Percentiles rank a stretch among this genome's conserved stretches.
Evolutionary conservation across 2,113 vertebrate species (phyloP).

Genomic region (Ornithorhynchus anatinus): DNA sequence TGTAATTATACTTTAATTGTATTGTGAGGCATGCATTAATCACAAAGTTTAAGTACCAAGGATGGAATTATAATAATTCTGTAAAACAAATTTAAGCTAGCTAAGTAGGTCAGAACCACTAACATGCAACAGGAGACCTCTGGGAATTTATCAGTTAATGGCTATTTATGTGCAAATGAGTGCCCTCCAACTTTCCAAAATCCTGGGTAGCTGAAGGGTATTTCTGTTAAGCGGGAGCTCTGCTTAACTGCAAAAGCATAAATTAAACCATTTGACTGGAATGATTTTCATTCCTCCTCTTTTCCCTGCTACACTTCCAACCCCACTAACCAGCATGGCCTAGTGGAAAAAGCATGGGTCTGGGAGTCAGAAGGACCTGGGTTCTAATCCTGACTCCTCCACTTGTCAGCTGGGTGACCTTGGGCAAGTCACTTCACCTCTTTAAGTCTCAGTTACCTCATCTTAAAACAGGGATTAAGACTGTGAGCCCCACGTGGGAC

Average conservation of each 20-base stretch:
- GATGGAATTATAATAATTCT: slow-evolving; percentile 94
- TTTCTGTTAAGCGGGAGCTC: slow-evolving; percentile 86
- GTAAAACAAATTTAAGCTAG: slow-evolving; percentile 88
- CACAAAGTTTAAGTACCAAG: slow-evolving; percentile 90
- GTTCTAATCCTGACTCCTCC: no score
- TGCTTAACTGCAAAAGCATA: slow-evolving; percentile 81
- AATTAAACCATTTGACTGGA: slow-evolving; percentile 85
- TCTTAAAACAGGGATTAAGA: no score
- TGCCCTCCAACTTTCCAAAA: slow-evolving; percentile 89
- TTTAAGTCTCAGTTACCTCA: no score
- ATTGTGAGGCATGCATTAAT: slow-evolving; percentile 94
- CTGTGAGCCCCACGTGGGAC: no score
- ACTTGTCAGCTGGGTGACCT: no score
- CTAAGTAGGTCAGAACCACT: slow-evolving; percentile 93
- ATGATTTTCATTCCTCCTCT: slow-evolving; percentile 74
- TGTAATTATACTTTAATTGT: slow-evolving; percentile 97
- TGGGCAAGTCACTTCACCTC: no score
- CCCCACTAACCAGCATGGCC: slow-evolving; percentile 61
- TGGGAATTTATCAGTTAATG: slow-evolving; percentile 87
- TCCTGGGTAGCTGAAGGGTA: slow-evolving; percentile 89
- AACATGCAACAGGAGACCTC: slow-evolving; percentile 85
- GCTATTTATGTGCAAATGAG: slow-evolving; percentile 98
- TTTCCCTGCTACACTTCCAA: slow-evolving; percentile 42
- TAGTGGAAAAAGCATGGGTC: no score
- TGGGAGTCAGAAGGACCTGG: no score